Percentiles rank a stretch among this genome's conserved stretches.
These are phyloP conservation scores for Vulpes lagopus DNA, from an alignment of 2,113 vertebrate species.

Conservation along the genomic window DNA sequence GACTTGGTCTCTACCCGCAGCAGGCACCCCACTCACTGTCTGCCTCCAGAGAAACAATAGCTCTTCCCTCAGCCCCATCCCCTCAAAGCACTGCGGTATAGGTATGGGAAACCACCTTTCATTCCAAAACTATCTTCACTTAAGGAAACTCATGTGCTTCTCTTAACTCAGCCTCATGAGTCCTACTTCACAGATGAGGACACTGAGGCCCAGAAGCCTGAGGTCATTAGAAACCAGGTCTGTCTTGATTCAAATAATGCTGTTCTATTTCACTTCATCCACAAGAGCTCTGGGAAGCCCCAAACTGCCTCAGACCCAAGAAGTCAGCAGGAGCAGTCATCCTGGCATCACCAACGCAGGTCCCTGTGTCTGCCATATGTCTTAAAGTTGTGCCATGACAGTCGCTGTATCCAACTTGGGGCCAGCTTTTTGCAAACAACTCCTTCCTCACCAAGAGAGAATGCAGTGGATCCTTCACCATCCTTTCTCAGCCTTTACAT, in stretches of 20 bases:
- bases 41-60: background rate
- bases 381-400: background rate
- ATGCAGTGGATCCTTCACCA: background rate
- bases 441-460: background rate
- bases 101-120: background rate
- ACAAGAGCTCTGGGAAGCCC: background rate
- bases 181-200: background rate
- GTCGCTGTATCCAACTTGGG: background rate
- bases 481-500: background rate
- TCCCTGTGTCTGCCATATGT: background rate
- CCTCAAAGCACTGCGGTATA: background rate
- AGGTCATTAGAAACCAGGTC: background rate
- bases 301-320: too few species aligned
- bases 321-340: accelerated
- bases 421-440: background rate
- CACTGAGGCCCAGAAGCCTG: background rate
- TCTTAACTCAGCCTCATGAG: background rate
- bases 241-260: background rate
- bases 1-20: background rate
- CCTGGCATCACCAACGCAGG: background rate
- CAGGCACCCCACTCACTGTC: too few species aligned
- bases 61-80: background rate
- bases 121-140: background rate
- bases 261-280: background rate
- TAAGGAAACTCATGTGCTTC: background rate